Conservation (phyloP, 2,797 vertebrate species). For the Tokudaia muenninki region DNA sequence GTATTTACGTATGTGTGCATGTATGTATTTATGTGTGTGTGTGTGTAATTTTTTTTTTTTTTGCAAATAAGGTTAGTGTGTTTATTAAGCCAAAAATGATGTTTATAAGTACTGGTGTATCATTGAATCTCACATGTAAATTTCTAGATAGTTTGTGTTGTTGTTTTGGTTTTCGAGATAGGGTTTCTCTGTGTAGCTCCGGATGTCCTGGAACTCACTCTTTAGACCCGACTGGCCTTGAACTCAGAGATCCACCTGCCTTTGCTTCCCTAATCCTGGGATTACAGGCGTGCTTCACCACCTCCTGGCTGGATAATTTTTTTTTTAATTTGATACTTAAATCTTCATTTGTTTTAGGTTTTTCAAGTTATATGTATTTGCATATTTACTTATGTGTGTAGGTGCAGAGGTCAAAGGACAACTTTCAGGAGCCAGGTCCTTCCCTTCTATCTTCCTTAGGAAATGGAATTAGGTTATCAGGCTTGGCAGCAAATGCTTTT, state of each 20-base stretch:
- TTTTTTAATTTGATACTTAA: background rate
- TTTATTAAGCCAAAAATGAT: constrained; percentile 53
- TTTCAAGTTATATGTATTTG: background rate
- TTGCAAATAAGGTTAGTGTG: background rate
- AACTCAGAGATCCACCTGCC: background rate
- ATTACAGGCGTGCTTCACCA: background rate
- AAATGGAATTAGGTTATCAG: background rate
- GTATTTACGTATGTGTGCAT: background rate
- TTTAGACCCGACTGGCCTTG: background rate
- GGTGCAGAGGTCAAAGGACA: background rate
- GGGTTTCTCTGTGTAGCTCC: background rate
- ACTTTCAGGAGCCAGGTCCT: background rate
- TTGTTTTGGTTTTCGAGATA: background rate
- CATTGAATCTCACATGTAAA: background rate
- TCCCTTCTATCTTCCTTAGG: background rate
- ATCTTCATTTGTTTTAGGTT: background rate
- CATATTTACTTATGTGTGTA: background rate
- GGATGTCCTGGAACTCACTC: background rate
- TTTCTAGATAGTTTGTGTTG: background rate
- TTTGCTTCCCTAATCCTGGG: background rate
- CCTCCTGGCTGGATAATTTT: background rate
- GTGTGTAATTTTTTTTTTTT: background rate
- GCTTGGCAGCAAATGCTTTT: background rate
- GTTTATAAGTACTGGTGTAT: background rate
- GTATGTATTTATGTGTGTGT: too few relatives aligned